Base-by-base conservation (phyloP, 2,113 vertebrate species). In the Carassius carassius region DNA sequence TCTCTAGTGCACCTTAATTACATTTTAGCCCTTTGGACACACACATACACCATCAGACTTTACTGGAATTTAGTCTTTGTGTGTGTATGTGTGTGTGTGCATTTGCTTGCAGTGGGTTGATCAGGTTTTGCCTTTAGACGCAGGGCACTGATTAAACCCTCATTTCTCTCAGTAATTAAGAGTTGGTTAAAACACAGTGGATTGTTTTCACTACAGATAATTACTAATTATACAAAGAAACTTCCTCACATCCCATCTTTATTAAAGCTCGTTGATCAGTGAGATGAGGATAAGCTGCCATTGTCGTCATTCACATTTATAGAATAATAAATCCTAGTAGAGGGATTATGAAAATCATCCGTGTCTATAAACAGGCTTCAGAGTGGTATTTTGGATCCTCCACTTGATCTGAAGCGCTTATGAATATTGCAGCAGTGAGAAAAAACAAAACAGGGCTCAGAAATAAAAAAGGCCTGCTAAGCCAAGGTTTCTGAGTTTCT, bases 1-100 rank as follows among this genome's bases (percentile, higher is more conserved):
- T 80, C 82, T 87, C 82, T 85, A 88, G 87, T 83, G 82, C n/a
- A 65, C 5, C 65, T 86, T 86, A 90, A 91, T 84, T 86, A 90
- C 87, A 62, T 85, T 81, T 86, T 86, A 70, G 79, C 89, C 87
- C 85, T 44, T 29, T 35, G 17, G 47, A 76, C 25, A 3, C 37
- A 79, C 60, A 67, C 37, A 79, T 54, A 67, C 54, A 75, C n/a
- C 49, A 32, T 44, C 41, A 17, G 21, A 67, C 58, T 47, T 67
- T 25, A 29, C 41, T 81, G 41, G 17, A 67, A 49, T 51, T 49
- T 49, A 32, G 84, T 49, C 23, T 63, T 70, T 74, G 41, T 56
- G 41, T n/a, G 49, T 74, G 21, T n/a, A n/a, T 29, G 54, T 35
- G 51, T 0, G 23, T 9, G 41, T 7, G 19, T 8, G 5, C 63